These are phyloP conservation scores for Chelmon rostratus DNA, from an alignment of 2,797 vertebrate species.

Conservation along the genomic window DNA sequence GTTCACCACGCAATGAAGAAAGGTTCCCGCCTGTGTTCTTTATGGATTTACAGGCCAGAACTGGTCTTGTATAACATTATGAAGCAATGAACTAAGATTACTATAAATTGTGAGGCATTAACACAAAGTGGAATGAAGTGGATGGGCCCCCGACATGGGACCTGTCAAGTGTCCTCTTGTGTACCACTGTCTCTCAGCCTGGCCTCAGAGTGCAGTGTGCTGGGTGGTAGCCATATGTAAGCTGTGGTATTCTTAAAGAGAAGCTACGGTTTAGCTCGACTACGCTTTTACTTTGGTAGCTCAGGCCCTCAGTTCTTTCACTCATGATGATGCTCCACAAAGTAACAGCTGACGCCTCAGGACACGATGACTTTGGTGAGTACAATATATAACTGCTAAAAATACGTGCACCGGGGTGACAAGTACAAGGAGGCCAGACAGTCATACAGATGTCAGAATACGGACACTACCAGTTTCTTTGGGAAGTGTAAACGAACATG, in stretches of 20 bases:
- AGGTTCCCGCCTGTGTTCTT: neutral
- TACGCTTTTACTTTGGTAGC: neutral
- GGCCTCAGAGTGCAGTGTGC: neutral
- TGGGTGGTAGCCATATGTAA: neutral
- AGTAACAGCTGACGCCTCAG: neutral
- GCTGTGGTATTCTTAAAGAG: neutral
- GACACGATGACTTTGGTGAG: neutral
- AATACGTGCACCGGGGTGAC: neutral
- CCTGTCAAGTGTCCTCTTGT: neutral
- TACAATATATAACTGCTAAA: neutral
- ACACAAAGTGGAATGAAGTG: neutral
- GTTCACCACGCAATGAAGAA: slow-evolving; percentile 1
- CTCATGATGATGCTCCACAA: neutral
- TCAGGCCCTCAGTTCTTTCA: neutral
- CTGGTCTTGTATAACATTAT: neutral
- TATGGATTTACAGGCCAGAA: neutral
- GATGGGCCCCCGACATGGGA: neutral
- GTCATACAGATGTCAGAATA: neutral
- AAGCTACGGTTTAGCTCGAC: neutral
- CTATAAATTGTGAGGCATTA: neutral
- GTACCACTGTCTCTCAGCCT: neutral
- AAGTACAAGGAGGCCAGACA: neutral
- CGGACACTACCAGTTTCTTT: neutral
- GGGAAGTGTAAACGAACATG: neutral
- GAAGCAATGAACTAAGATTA: neutral